Base-by-base conservation (phyloP, 2,888 invertebrate species). In the Laspeyria flexula region DNA sequence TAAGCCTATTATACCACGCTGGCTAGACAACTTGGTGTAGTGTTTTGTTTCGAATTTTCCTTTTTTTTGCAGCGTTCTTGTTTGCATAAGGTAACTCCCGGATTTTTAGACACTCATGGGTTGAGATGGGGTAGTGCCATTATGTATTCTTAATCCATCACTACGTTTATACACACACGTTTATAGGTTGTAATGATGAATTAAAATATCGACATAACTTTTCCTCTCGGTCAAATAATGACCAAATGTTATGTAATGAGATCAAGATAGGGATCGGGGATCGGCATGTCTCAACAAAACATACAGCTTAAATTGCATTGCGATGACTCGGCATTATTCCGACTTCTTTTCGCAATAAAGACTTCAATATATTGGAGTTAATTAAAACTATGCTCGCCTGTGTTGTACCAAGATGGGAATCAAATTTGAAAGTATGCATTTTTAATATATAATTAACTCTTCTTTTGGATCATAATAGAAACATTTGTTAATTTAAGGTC, bases 221-320 rank as follows among this genome's bases (percentile, higher is more conserved):
- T n/a, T n/a, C n/a, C n/a, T n/a, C n/a, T n/a, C n/a, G n/a, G n/a
- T n/a, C n/a, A 54, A 65, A 49, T 48, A 43, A 38, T 65, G 43
- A 76, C 61, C 66, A 71, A 72, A 73, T 46, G 65, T 85, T 84
- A 82, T 75, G 78, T 81, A 85, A 86, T 77, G 68, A 65, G 54
- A 64, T 59, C 57, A 52, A 76, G 87, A 88, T 88, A 81, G 69
- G 65, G 72, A 87, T 86, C 87, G 57, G 61, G 65, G 72, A 87
- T 86, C 87, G 59, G 61, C 52, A 40, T 64, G 75, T 71, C 73
- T 69, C 71, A 67, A 40, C 63, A 63, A 73, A 75, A 76, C 81
- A 75, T 79, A 75, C 78, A 63, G 70, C 86, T 83, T 85, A 88
- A 88, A 88, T 88, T 86, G 85, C 87, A 81, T 45, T 63, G 52